Base-by-base conservation (phyloP, 2,113 vertebrate genomes). In the Crocuta crocuta region DNA sequence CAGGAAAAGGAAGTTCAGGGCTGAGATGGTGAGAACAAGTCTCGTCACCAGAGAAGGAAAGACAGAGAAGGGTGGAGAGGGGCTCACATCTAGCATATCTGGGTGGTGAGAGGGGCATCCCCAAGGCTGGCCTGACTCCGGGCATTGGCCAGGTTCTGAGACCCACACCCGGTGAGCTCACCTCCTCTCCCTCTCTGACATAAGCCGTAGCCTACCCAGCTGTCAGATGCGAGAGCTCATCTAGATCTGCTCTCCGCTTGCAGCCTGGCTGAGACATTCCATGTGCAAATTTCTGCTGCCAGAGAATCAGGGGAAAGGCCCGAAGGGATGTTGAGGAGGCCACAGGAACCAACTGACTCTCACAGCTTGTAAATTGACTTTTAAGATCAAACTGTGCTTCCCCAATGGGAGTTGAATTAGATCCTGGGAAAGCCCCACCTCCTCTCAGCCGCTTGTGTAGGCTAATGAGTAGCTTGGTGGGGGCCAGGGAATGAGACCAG, bases 231-330 rank as follows among this genome's bases (percentile, higher is more conserved):
- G 39, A 95, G 33, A 76, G 89, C 66, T 90, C 70, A 96, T 92
- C 88, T 95, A 33, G 63, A 95, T 63, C 65, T 76, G 85, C 66
- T 43, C 58, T 71, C 35, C 0, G 19, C 87, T 98, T 95, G 96
- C 39, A 95, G 91, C 83, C 90, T 61, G 21, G 95, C 96, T 78
- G 92, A 97, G 91, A 91, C 97, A 98, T 85, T 96, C 91, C 87
- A 85, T 50, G 89, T 96, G 82, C 95, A 97, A 97, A 84, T 82
- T 93, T 98, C 92, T 63, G 93, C 81, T 95, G 93, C 89, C 96
- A 92, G 4, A 94, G 63, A 98, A 71, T 63, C 63, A 79, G 58
- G 74, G 80, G 85, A 95, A 98, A 96, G 70, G 88, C 80, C 10
- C 53, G 0, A 1, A 90, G 96, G 89, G 90, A 94, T 86, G 95